Percentiles rank a stretch among this genome's conserved stretches.
These are phyloP conservation scores for Julus scandinavius DNA, from an alignment of 2,888 invertebrate species.

Conservation along the genomic window DNA sequence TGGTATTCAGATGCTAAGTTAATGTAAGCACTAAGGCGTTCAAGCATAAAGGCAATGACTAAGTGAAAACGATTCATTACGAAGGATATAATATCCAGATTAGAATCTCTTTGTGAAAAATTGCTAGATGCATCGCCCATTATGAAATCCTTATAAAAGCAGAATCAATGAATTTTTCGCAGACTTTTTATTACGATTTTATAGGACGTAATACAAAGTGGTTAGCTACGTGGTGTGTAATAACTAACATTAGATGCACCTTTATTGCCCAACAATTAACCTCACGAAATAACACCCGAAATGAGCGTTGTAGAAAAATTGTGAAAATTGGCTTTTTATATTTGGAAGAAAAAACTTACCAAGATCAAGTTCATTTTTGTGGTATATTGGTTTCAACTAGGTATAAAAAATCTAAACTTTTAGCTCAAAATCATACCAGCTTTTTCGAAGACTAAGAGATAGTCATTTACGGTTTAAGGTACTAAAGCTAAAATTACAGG, in stretches of 20 bases:
- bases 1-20: conserved; percentile 17
- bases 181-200: neutral
- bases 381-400: neutral
- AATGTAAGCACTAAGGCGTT: neutral
- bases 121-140: neutral
- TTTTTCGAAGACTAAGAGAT: neutral
- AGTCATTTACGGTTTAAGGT: neutral
- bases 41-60: conserved; percentile 4
- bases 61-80: conserved; percentile 35
- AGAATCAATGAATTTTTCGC: neutral
- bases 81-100: conserved; percentile 9
- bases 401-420: neutral
- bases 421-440: neutral
- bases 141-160: neutral
- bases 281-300: neutral
- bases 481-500: too few species aligned
- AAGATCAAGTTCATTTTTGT: neutral
- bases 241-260: conserved; percentile 9
- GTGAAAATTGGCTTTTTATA: conserved; percentile 2
- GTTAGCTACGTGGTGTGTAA: neutral
- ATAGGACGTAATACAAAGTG: neutral
- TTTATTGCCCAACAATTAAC: neutral
- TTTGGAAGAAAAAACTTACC: neutral
- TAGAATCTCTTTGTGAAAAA: conserved; percentile 25
- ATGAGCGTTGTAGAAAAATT: neutral